Evolutionary conservation across 2,888 invertebrate species (phyloP).

Genomic region (Agrotis puta): DNA sequence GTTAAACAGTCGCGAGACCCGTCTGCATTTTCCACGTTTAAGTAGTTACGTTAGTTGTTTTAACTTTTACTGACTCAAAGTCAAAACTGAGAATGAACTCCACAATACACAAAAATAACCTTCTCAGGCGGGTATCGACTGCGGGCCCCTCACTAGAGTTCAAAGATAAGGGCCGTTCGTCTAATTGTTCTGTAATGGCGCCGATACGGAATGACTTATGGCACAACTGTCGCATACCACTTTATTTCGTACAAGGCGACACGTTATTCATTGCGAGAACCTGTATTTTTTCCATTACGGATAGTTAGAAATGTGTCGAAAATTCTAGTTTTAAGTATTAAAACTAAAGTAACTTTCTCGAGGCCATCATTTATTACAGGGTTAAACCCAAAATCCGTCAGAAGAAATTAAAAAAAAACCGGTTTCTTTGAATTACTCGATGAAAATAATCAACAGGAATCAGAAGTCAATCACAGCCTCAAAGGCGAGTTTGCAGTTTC

Average conservation of each 20-base stretch:
- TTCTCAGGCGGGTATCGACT: slow-evolving; percentile 25
- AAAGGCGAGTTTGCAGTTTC: not conserved
- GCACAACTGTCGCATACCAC: slow-evolving; percentile 65
- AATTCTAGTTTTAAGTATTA: slow-evolving; percentile 20
- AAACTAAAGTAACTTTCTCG: not conserved
- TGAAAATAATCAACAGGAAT: not conserved
- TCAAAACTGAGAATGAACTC: not conserved
- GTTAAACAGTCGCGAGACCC: too few species aligned
- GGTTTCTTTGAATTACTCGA: not conserved
- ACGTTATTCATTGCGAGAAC: slow-evolving; percentile 58
- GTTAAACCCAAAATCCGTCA: not conserved
- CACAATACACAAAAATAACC: not conserved
- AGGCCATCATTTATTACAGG: not conserved
- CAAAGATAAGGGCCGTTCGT: slow-evolving; percentile 79
- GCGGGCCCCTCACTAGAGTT: slow-evolving; percentile 47
- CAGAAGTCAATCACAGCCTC: not conserved
- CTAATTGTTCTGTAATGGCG: slow-evolving; percentile 85
- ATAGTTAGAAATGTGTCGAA: slow-evolving; percentile 29
- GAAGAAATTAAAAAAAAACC: not conserved
- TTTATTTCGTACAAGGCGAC: slow-evolving; percentile 59
- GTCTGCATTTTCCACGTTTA: too few species aligned
- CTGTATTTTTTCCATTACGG: slow-evolving; percentile 52
- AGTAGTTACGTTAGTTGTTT: too few species aligned
- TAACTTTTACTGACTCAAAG: not conserved
- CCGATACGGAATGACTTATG: slow-evolving; percentile 76